Evolutionary conservation across 2,113 vertebrate species (phyloP).

Genomic region (Pionites leucogaster): DNA sequence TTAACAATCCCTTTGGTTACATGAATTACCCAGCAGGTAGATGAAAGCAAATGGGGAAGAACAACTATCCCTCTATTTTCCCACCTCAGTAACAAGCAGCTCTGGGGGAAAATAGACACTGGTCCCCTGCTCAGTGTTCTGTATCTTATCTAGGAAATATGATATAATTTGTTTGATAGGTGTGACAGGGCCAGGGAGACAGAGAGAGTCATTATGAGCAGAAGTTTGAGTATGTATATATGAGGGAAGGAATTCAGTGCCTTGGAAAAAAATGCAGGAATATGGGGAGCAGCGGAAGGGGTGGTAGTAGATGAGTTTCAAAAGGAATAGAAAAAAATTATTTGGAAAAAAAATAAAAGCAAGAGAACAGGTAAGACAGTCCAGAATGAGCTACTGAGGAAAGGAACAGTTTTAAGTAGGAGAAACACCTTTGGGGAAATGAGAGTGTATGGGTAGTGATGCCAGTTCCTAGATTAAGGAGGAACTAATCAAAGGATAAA

Average conservation of each 20-base stretch:
- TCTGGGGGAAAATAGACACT: background rate
- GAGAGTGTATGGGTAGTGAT: background rate
- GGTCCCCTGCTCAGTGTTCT: background rate
- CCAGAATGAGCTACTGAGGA: background rate
- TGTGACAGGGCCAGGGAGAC: background rate
- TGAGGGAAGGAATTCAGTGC: background rate
- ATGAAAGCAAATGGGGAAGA: background rate
- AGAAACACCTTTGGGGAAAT: background rate
- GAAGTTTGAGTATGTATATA: background rate
- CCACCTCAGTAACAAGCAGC: background rate
- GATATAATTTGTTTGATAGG: background rate
- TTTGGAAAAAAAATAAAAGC: background rate
- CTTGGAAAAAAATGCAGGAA: background rate
- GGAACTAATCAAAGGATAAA: background rate
- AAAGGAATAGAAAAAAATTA: background rate
- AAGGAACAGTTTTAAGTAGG: background rate
- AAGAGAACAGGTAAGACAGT: background rate
- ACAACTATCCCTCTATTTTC: background rate
- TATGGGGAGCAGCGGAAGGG: background rate
- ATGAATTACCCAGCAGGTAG: background rate
- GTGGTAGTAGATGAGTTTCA: background rate
- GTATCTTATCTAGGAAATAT: background rate
- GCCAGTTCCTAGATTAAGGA: background rate
- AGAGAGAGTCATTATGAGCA: background rate
- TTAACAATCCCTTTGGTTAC: background rate